Evolutionary conservation across 2,113 vertebrate genomes (phyloP), one percentile per base, ranked within the genome.

Genomic region (Reinhardtius hippoglossoides): DNA sequence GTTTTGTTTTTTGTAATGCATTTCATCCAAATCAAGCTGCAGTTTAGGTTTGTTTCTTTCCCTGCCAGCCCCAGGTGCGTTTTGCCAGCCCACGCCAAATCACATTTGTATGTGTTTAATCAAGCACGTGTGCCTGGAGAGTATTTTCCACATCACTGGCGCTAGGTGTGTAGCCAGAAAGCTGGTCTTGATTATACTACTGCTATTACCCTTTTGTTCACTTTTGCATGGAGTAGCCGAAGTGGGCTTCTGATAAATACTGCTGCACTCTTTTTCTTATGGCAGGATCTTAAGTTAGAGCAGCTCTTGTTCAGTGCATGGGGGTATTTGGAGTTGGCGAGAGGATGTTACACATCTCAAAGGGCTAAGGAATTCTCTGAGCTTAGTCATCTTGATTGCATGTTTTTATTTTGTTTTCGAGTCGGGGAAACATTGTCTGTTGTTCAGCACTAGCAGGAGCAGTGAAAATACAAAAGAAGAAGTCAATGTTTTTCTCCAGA

Each of bases 61-160:
- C 69, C 9, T 35, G 54, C 44, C 65, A 71, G 57, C 66, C 13
- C 4, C 78, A 69, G 74, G 57, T 85, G 88, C 8, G 7, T 80
- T 75, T 71, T 52, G 54, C 58, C 70, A 62, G 60, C 42, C 8
- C 27, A 14, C 59, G 55, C 76, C 74, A 73, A 80, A 44, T 75
- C 79, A 59, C 69, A 76, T 86, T 83, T 74, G 82, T 80, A 35
- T 65, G 52, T 46, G 74, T 76, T 87, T 67, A 80, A 85, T 85
- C 59, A 76, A 88, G 66, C 88, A 59, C 24, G 18, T 62, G 82
- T 82, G 78, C 67, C 85, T 73, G 83, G 58, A 76, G 80, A 81
- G 63, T 59, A 56, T 87, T 91, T 88, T 90, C 75, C 82, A 84
- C 82, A 84, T 73, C 80, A 81, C 59, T 64, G 74, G 74, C 37